Base-by-base conservation (phyloP, 1,140 invertebrate species). In the Solen grandis region DNA sequence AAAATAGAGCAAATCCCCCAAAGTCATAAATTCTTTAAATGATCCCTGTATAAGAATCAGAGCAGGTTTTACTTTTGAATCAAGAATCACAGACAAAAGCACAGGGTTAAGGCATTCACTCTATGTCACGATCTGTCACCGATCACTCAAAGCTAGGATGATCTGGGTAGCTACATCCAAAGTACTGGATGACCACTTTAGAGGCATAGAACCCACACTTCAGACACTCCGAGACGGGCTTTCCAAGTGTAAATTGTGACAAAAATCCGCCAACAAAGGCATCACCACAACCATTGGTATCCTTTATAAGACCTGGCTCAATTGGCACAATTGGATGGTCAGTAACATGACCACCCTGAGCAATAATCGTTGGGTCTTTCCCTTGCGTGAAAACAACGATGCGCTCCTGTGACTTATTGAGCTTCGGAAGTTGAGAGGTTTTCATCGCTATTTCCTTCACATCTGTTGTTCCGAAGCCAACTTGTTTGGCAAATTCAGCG, bases 271-370 rank as follows among this genome's bases (percentile, higher is more conserved):
- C 99, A 74, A 97, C 96, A 93, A 99, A 99, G 16, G 98, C 97
- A 94, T 99, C 99, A 52, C 99, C 99, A 88, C 99, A 99, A 46
- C 98, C 98, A 94, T 99, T 99, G 0, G 99, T 99, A 91, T 99
- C 99, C 54, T 89, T 89, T 13, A 91, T 88, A 10, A 88, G 36
- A 13, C 54, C 33, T 13, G 82, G 86, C 38, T 90, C 83, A 10
- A 90, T 76, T 25, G 84, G 83, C 33, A 59, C 29, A 0, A 90
- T 83, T n/a, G 82, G 81, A 72, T 86, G 83, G 74, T 88, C 87
- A 29, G 50, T 60, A 1, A 90, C 82, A 31, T 83, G 66, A 4
- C 87, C 88, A 14, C 70, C 75, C 25, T 95, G 93, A 0, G 95
- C 96, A n/a, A 99, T 91, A 65, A 99, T 94, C 16, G 99, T 96